Evolutionary conservation across 1,140 invertebrate genomes (phyloP), one percentile per base, ranked within the genome.

Genomic region (Gryllus bimaculatus): DNA sequence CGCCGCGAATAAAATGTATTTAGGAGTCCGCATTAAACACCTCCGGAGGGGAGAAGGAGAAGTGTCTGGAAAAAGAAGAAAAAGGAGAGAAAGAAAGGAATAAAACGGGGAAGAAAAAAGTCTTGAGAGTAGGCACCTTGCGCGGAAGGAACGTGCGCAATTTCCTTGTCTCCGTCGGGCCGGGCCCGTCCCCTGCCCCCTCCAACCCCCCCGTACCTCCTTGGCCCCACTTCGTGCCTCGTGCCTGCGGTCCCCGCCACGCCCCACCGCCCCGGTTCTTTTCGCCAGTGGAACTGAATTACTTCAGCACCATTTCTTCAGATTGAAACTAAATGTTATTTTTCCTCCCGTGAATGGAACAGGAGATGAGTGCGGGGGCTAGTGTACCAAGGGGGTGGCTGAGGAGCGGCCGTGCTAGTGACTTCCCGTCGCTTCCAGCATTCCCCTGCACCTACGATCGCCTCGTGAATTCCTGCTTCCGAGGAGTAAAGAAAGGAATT

Each of bases 261-360:
- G 26, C 26, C 18, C 54, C 10, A 3, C 7, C 54, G 3, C 10
- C 54, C 18, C 26, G 26, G 10, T 66, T 18, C 54, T 66, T 18
- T 48, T 21, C 47, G n/a, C 20, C 7, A 77, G 47, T 48, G 48
- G 76, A 77, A 54, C 15, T 77, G 48, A 77, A 77, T 77, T 77
- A 77, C 76, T 77, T 77, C 76, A n/a, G 48, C 76, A 20, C 76
- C 76, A 77, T 77, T 77, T 77, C 76, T 77, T 48, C 76, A 77
- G 76, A 77, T 77, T 77, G 48, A 54, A 77, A 77, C 76, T 77
- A 77, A 77, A 77, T 77, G 76, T 77, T 77, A 66, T 77, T 77
- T 48, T 48, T 77, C n/a, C 48, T 48, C 47, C 39, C 47, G 76
- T 77, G 47, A 77, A 20, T 48, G 76, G 74, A n/a, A 48, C 47